phyloP scores from a whole-genome alignment of 1,140 invertebrate species.

The Bicyclus anynana region DNA sequence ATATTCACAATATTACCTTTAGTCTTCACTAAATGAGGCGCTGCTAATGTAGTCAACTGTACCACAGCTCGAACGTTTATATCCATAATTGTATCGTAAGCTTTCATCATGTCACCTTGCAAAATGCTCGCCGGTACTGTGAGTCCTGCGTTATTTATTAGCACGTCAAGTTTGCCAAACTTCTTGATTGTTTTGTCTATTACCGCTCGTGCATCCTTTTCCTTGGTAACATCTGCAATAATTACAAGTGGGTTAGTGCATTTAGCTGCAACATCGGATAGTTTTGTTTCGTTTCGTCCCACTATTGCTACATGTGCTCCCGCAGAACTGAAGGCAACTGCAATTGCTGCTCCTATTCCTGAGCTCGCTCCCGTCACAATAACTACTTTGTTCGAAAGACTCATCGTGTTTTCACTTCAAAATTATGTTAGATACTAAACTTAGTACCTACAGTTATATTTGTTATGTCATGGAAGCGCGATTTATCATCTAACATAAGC shows the following conservation, averaged over 20 bases:
- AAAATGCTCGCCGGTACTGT: constrained; percentile 7
- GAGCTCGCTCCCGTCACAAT: constrained; percentile 12
- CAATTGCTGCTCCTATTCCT: constrained; percentile 10
- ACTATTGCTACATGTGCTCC: constrained; percentile 5
- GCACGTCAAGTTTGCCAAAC: constrained; percentile 15
- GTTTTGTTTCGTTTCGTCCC: constrained; percentile 5
- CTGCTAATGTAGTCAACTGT: background rate
- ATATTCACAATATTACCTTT: background rate
- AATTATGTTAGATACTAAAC: background rate
- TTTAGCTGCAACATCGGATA: background rate
- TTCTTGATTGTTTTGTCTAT: constrained; percentile 11
- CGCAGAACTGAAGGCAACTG: background rate
- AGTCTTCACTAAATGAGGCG: background rate
- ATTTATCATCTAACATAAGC: background rate
- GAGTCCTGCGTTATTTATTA: constrained; percentile 21
- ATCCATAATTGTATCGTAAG: constrained; percentile 13
- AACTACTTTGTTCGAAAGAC: constrained; percentile 10
- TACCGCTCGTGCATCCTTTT: constrained; percentile 7
- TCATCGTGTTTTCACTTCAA: background rate
- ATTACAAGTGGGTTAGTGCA: constrained; percentile 15
- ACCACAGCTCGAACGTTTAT: background rate
- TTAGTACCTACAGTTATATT: no score
- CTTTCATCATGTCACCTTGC: constrained; percentile 10
- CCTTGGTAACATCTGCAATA: constrained; percentile 13
- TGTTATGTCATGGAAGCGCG: no score